phyloP scores from a whole-genome alignment of 2,113 vertebrate species.

The Copsychus sechellarum region DNA sequence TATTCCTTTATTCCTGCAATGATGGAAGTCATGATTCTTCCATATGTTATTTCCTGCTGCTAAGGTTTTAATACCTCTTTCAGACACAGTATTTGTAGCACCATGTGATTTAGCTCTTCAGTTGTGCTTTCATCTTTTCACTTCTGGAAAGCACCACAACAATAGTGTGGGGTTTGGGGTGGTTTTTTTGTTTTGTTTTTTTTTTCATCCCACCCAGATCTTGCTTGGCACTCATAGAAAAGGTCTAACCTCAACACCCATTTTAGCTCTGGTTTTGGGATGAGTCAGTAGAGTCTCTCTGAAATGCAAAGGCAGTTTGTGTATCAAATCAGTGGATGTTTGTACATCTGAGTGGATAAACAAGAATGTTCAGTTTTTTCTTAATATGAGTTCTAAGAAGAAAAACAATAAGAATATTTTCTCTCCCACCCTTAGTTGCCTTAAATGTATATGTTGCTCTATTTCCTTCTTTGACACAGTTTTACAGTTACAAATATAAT shows the following conservation, averaged over 20 bases:
- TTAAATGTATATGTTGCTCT: neutral
- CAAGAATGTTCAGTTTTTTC: neutral
- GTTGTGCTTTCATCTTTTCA: neutral
- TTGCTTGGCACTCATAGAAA: neutral
- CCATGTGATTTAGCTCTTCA: neutral
- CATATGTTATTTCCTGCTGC: neutral
- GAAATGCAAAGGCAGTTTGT: neutral
- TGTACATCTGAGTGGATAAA: neutral
- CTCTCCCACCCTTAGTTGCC: accelerated
- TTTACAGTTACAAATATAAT: neutral
- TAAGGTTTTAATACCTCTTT: neutral
- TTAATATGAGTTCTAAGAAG: neutral
- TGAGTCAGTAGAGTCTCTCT: neutral
- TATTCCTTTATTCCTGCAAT: neutral
- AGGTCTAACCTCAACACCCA: neutral
- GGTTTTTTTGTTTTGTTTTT: neutral
- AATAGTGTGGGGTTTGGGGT: neutral
- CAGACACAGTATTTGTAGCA: neutral
- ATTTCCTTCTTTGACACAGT: neutral
- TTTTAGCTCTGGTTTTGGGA: neutral
- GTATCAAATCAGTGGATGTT: neutral
- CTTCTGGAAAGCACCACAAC: neutral
- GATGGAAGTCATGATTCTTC: neutral
- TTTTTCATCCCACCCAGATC: neutral
- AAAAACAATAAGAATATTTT: neutral